Evolutionary conservation across 2,113 vertebrate species (phyloP).

Genomic region (Cromileptes altivelis): DNA sequence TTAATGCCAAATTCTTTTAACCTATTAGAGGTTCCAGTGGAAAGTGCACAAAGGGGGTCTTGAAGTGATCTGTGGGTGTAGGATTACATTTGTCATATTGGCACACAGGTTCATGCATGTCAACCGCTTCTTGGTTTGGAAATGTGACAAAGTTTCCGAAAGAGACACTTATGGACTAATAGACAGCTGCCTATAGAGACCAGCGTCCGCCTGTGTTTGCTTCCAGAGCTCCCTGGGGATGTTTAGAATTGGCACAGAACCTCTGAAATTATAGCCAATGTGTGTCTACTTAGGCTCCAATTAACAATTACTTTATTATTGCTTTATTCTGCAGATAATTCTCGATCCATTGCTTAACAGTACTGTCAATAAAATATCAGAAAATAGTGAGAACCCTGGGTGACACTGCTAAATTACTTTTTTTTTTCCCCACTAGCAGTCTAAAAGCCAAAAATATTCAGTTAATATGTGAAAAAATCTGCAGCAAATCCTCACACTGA

Average conservation of each 20-base stretch:
- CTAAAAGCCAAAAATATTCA: not conserved
- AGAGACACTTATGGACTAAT: conserved; percentile 13
- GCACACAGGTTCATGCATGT: conserved; percentile 3
- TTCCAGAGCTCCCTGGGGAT: not conserved
- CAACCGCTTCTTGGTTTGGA: conserved; percentile 12
- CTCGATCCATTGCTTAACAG: too few species aligned
- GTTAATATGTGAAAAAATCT: not conserved
- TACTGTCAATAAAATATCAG: not conserved
- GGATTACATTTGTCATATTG: conserved; percentile 28
- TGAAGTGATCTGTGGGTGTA: not conserved
- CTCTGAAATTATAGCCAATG: not conserved
- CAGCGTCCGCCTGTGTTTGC: not conserved
- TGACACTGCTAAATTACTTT: not conserved
- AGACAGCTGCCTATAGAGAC: not conserved
- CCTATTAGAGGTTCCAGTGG: conserved; percentile 3
- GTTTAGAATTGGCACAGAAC: not conserved
- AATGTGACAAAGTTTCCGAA: conserved; percentile 9
- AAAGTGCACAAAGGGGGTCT: not conserved
- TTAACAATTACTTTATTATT: not conserved
- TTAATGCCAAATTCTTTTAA: conserved; percentile 30
- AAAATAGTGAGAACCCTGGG: not conserved
- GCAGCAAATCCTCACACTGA: not conserved
- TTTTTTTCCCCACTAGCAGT: not conserved
- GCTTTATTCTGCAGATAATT: not conserved
- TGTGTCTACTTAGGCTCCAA: not conserved